Base-by-base conservation (phyloP, 2,113 vertebrate species). In the Mustela nigripes region DNA sequence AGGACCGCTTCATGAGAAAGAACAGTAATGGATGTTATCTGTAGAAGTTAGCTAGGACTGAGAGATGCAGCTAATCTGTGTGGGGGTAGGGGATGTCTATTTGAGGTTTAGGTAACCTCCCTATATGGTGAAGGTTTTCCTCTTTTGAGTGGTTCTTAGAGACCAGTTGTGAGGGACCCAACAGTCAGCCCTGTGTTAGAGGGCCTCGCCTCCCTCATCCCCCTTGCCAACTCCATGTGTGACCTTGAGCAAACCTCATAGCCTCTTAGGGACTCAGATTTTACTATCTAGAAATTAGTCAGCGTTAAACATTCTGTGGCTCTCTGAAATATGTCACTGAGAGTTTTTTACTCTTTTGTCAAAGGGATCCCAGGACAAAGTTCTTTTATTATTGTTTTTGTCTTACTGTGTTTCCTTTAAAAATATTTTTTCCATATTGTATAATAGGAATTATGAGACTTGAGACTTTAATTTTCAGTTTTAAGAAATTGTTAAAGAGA, bases 361-460 rank as follows among this genome's bases (percentile, higher is more conserved):
- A 67, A 45, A 71, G 28, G 33, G 58, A 42, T 88, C 50, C 60
- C 42, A 2, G 3, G 5, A 26, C 62, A 24, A 39, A 31, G 11
- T 22, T 80, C 83, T 85, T 71, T 69, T 42, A 7, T 39, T 56
- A 11, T 45, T 92, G 4, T 26, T 79, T 42, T 83, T 74, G 50
- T 85, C 48, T 79, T 42, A 28, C 6, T n/a, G 22, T 22, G 65
- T 1, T 81, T 56, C 89, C 28, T 50, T 79, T 53, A 62, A 74
- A 74, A 15, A 42, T n/a, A 16, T 63, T 92, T 95, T 95, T 89
- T 56, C 31, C 80, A 19, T 79, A 24, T 53, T 36, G 4, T 36
- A 11, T 69, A 67, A 22, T 26, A 84, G 60, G 24, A 84, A 62
- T n/a, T 36, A 79, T 50, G 11, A 53, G 28, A 45, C 58, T 65